phyloP scores from a whole-genome alignment of 2,797 vertebrate genomes.

The Esox masquinongy region DNA sequence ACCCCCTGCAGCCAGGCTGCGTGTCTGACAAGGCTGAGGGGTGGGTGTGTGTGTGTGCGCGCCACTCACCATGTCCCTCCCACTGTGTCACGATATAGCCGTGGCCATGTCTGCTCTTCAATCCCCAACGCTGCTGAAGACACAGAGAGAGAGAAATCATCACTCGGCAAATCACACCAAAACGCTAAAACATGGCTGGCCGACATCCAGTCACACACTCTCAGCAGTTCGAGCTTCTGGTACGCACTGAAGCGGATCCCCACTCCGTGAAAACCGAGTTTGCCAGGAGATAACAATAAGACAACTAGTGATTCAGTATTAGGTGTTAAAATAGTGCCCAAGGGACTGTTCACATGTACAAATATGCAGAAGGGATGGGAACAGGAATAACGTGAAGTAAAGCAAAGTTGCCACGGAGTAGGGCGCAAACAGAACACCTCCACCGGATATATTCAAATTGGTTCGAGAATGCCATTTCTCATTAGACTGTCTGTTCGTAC shows the following conservation, averaged over 20 bases:
- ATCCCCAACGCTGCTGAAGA: conserved; percentile 24
- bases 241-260: neutral
- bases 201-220: neutral
- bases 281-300: neutral
- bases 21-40: neutral
- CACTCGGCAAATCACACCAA: neutral
- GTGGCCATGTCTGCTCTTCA: conserved; percentile 59
- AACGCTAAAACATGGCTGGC: neutral
- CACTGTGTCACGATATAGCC: conserved; percentile 62
- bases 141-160: neutral
- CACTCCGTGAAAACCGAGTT: neutral
- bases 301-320: neutral
- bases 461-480: neutral
- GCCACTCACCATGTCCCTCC: conserved; percentile 45
- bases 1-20: neutral
- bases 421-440: neutral
- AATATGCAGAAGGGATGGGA: neutral
- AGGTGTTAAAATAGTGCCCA: neutral
- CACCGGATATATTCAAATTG: neutral
- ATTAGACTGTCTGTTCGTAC: neutral
- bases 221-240: neutral
- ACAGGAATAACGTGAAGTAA: too few species aligned
- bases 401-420: neutral
- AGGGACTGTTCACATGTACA: neutral
- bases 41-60: neutral